These are phyloP conservation scores for Ectemnius lituratus DNA, from an alignment of 2,888 invertebrate genomes.

Conservation along the genomic window DNA sequence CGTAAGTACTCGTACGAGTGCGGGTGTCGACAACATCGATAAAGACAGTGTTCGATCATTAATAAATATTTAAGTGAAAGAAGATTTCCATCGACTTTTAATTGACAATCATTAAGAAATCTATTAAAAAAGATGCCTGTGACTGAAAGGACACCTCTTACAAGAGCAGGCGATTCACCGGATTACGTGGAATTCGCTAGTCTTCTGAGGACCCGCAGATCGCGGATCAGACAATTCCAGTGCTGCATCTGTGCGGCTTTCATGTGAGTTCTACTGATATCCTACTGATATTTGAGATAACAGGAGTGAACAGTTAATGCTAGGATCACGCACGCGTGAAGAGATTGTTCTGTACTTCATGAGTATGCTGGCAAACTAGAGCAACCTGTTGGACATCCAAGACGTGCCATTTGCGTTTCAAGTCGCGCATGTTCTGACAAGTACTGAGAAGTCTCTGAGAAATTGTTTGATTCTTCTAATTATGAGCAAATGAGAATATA, in stretches of 20 bases:
- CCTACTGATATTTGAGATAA: too few species aligned
- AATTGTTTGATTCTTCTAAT: neutral
- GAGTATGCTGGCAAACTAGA: too few species aligned
- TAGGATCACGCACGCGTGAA: slow-evolving; percentile 2
- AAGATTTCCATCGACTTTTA: neutral
- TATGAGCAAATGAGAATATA: neutral
- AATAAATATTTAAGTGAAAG: slow-evolving; percentile 5
- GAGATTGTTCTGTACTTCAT: neutral
- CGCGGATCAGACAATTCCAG: slow-evolving; percentile 81
- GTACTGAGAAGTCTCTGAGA: too few species aligned
- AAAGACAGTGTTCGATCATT: slow-evolving; percentile 16
- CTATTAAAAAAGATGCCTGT: slow-evolving; percentile 36
- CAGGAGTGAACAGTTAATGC: too few species aligned
- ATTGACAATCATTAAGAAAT: neutral
- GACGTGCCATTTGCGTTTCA: neutral
- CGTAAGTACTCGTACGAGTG: too few species aligned
- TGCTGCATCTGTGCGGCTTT: slow-evolving; percentile 85
- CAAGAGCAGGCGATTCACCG: slow-evolving; percentile 74
- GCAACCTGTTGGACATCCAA: too few species aligned
- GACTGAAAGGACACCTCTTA: slow-evolving; percentile 80
- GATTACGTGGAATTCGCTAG: slow-evolving; percentile 79
- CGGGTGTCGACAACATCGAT: slow-evolving; percentile 1
- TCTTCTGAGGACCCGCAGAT: slow-evolving; percentile 76
- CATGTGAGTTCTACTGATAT: slow-evolving; percentile 81
- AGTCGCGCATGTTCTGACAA: neutral